Percentiles rank a stretch among this genome's conserved stretches.
Evolutionary conservation across 2,888 invertebrate species (phyloP).

Genomic region (Drosophila nr. medialis): DNA sequence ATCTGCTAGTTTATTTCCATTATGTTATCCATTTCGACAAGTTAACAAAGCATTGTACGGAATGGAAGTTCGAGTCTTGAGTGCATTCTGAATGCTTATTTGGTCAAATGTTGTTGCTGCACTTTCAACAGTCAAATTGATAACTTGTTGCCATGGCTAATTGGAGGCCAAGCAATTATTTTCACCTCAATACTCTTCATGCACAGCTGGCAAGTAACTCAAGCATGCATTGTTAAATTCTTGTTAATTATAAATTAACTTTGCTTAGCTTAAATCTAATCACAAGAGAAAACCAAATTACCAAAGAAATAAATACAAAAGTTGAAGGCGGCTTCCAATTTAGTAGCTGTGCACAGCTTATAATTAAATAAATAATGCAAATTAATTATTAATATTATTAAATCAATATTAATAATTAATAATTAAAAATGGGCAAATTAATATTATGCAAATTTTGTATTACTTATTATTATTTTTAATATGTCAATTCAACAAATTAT

Average conservation of each 20-base stretch:
- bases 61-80: constrained; percentile 11
- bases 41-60: not conserved
- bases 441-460: too few species aligned
- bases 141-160: constrained; percentile 49
- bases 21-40: not conserved
- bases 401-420: too few species aligned
- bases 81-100: constrained; percentile 18
- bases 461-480: too few species aligned
- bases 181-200: constrained; percentile 35
- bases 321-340: too few species aligned
- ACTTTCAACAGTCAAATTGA: constrained; percentile 32
- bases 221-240: constrained; percentile 25
- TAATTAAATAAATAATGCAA: not conserved
- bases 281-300: not conserved
- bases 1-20: not conserved
- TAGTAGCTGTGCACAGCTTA: too few species aligned
- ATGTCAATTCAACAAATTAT: not conserved
- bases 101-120: constrained; percentile 13
- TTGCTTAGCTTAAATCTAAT: not conserved
- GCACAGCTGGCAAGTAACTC: constrained; percentile 13
- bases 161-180: constrained; percentile 61
- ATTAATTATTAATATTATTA: too few species aligned
- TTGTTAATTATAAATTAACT: constrained; percentile 13
- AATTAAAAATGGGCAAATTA: too few species aligned
- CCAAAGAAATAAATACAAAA: too few species aligned